phyloP scores from a whole-genome alignment of 1,140 invertebrate genomes.

The Plodia interpunctella region DNA sequence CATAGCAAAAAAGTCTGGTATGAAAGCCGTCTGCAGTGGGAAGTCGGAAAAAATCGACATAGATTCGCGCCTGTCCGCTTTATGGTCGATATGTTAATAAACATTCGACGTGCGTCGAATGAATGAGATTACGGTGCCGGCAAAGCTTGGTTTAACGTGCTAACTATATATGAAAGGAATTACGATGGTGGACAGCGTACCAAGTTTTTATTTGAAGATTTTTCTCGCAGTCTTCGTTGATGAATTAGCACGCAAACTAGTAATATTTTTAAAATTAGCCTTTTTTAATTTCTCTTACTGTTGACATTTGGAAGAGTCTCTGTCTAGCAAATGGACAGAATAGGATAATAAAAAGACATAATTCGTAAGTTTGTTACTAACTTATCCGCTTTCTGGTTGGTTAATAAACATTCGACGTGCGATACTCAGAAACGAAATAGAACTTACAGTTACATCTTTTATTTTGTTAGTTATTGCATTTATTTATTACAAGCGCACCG shows the following conservation, averaged over 20 bases:
- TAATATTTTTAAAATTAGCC: too few species aligned
- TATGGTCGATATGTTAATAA: slow-evolving; percentile 69
- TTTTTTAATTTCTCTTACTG: too few species aligned
- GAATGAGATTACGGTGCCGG: slow-evolving; percentile 29
- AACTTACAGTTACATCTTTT: too few species aligned
- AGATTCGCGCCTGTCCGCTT: slow-evolving; percentile 41
- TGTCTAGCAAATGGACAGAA: too few species aligned
- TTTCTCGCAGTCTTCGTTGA: not conserved
- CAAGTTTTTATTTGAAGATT: not conserved
- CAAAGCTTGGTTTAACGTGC: slow-evolving; percentile 13
- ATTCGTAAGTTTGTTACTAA: too few species aligned
- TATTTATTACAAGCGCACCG: not conserved
- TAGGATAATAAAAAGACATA: too few species aligned
- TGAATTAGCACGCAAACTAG: too few species aligned
- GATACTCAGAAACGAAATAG: too few species aligned
- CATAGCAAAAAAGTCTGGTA: slow-evolving; percentile 36
- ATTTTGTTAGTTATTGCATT: too few species aligned
- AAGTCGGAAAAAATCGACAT: slow-evolving; percentile 49
- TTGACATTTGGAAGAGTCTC: too few species aligned
- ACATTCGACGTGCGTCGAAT: slow-evolving; percentile 41
- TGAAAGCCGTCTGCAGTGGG: slow-evolving; percentile 45
- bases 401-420: too few species aligned
- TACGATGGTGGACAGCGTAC: not conserved
- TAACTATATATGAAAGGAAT: not conserved
- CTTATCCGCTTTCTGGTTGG: too few species aligned